phyloP scores from a whole-genome alignment of 2,113 vertebrate species.

The Antidorcas marsupialis region DNA sequence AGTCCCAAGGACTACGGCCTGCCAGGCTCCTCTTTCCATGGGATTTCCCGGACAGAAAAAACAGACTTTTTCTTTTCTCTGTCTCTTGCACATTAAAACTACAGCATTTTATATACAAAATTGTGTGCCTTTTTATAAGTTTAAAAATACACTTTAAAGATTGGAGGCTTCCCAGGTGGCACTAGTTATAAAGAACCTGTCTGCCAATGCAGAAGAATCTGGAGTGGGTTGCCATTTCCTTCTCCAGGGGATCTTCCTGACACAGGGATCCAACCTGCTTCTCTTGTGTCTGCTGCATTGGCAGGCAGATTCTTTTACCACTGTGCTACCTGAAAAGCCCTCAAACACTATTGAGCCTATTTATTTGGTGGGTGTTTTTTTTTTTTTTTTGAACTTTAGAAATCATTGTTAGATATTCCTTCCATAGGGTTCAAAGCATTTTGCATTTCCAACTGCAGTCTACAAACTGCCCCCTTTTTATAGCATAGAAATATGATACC shows the following conservation, averaged over 20 bases:
- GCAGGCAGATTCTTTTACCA: not conserved
- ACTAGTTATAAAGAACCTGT: not conserved
- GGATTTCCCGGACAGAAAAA: not conserved
- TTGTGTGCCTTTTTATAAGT: not conserved
- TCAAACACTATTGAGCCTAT: not conserved
- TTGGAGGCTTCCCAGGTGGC: not conserved
- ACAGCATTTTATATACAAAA: not conserved
- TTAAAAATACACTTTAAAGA: not conserved
- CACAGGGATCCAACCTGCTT: too few relatives aligned
- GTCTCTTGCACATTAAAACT: not conserved
- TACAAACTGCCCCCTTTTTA: not conserved
- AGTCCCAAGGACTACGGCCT: not conserved
- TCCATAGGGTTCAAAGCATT: not conserved
- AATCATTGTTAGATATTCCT: not conserved
- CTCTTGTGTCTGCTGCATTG: not conserved
- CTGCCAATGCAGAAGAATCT: not conserved
- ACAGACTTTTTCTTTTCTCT: not conserved
- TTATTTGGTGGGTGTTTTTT: not conserved
- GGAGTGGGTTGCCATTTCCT: not conserved
- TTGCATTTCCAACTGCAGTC: not conserved
- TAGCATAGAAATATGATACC: not conserved
- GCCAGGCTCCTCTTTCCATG: not conserved
- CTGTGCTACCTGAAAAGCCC: not conserved
- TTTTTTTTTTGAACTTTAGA: not conserved
- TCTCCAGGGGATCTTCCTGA: not conserved